Base-by-base conservation (phyloP, 2,888 invertebrate species). In the Heliconius aoede region DNA sequence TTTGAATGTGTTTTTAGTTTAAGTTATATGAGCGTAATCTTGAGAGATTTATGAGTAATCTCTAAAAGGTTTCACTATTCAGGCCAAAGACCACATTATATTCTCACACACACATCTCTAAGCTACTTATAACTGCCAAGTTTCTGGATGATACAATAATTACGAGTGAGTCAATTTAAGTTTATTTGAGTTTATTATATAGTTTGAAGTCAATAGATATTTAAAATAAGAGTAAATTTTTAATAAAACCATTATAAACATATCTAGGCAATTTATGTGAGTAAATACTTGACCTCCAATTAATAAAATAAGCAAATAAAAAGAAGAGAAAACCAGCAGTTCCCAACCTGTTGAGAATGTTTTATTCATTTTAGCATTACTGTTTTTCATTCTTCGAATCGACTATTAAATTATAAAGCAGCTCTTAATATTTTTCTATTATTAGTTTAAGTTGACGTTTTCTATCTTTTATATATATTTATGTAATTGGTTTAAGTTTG, bases 371-470 rank as follows among this genome's bases (percentile, higher is more conserved):
- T 64, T 11, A 32, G 7, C 21, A 62, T 32, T 32, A 64, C 11
- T 21, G 30, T 58, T 58, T 58, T 58, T 55, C 30, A 28, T 30
- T 21, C 62, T 21, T 64, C 30, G 21, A 32, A 64, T 28, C 9
- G 11, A 64, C 32, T 64, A 64, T 64, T 32, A 64, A 64, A 21
- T 64, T 62, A n/a, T 62, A 62, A 64, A 32, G 32, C 62, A 32
- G 62, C 32, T 64, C 58, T 32, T 64, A 64, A 30, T n/a, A 64
- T 64, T 64, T 30, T 62, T 26, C 30, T 64, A n/a, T 64, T 64
- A 32, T 15, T 64, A 64, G 32, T 32, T 36, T 1, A 36, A n/a
- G 32, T 64, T 64, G 64, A 64, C 0, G 8, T 64, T 13, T 30
- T n/a, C 30, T n/a, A 24, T 30, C 21, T 62, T 62, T 9, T 62